phyloP scores from a whole-genome alignment of 2,113 vertebrate genomes.

The Ovibos moschatus region DNA sequence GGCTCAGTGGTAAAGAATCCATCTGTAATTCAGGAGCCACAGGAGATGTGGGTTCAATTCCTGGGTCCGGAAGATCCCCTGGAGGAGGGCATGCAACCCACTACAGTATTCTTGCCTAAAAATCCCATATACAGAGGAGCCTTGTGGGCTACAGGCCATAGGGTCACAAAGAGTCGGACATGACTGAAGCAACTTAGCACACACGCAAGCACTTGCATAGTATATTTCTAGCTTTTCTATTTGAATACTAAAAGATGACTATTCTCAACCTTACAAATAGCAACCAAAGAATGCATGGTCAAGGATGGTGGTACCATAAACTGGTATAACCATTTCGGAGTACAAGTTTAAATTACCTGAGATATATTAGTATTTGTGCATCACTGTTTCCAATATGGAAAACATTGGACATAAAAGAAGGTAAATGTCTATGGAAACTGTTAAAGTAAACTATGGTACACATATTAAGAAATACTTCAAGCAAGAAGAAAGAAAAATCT shows the following conservation, averaged over 20 bases:
- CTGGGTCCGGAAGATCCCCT: background rate
- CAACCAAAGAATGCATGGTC: background rate
- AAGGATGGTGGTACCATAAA: background rate
- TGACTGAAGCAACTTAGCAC: background rate
- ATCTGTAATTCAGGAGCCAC: background rate
- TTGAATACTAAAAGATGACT: background rate
- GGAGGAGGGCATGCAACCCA: background rate
- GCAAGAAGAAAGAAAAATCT: background rate
- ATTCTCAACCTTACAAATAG: background rate
- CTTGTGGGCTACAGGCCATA: background rate
- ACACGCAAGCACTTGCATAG: background rate
- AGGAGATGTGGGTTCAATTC: background rate
- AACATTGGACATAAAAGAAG: background rate
- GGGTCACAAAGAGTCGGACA: fast-evolving
- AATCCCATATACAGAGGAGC: background rate
- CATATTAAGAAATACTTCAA: background rate
- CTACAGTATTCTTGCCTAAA: background rate
- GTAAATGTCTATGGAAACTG: background rate
- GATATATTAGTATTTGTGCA: background rate
- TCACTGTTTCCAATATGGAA: background rate
- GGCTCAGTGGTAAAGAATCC: background rate
- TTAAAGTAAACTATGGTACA: background rate
- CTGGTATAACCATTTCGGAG: background rate
- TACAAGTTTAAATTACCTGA: background rate
- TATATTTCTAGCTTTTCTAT: background rate